Base-by-base conservation (phyloP, 2,888 invertebrate genomes). In the Cataglyphis rosenhaueri region DNA sequence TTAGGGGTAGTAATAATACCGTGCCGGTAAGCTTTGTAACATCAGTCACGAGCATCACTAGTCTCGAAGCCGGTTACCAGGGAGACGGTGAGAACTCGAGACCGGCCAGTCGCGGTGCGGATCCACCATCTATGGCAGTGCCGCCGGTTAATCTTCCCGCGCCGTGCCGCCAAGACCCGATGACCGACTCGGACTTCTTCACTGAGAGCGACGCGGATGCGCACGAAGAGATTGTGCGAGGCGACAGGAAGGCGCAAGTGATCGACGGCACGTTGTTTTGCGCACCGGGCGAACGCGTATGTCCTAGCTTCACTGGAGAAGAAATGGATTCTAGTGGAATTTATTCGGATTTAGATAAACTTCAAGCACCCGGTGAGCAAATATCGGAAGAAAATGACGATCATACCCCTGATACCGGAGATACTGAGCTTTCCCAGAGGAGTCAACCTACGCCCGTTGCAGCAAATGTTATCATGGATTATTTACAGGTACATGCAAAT, bases 311-410 rank as follows among this genome's bases (percentile, higher is more conserved):
- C 84, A 93, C 94, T 59, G 93, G 96, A 86, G 98, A 98, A 94
- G 98, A 98, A 92, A 98, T 98, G 98, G 98, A 98, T 93, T 98
- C 98, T 0, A 98, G 98, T 92, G 98, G 98, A 0, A 97, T 98
- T 70, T 98, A 98, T 92, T 98, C 98, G 0, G 98, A 98, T 93
- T 96, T 98, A 85, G 98, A 98, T 93, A 97, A 97, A 90, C 93
- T 94, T 8, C 94, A 95, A 3, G 95, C 95, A 4, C 89, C 91
- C 1, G 65, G 32, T 0, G 95, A 95, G 79, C 96, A 91, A 55
- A 91, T 89, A 35, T 85, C 35, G 29, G 91, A 91, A 68, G 90
- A 89, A 84, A 92, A 93, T 35, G 95, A 95, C 82, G 96, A 96
- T 87, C 95, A 96, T 94, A 97, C 97, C 0, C 97, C 97, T 1